Conservation (phyloP, 2,888 invertebrate genomes). For the Drosophila kambysellisi region DNA sequence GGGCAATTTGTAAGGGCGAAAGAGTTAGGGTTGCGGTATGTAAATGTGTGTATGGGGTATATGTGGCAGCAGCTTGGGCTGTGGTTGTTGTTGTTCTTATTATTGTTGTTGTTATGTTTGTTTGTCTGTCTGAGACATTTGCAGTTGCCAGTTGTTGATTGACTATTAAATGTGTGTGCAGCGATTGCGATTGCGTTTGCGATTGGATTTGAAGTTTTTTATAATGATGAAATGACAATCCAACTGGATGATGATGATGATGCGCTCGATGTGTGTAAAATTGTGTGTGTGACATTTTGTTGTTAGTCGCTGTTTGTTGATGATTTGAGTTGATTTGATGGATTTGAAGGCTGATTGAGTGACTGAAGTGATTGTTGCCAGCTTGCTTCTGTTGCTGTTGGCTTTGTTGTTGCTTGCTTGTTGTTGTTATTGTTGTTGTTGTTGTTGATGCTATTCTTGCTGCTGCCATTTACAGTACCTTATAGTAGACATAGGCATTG, state of each 20-base stretch:
- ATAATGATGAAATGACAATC: conserved; percentile 51
- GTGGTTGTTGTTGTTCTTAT: not conserved
- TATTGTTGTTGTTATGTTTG: conserved; percentile 5
- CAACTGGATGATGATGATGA: conserved; percentile 36
- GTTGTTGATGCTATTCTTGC: conserved; percentile 20
- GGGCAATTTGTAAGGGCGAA: conserved; percentile 30
- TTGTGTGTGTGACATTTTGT: conserved; percentile 35
- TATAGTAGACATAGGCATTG: conserved; percentile 85
- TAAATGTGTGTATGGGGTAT: not conserved
- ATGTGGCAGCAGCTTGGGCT: conserved; percentile 4
- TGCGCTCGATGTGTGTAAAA: conserved; percentile 21
- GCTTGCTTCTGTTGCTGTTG: conserved; percentile 35
- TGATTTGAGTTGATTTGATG: conserved; percentile 34
- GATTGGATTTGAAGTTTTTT: conserved; percentile 29
- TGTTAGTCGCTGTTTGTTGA: conserved; percentile 39
- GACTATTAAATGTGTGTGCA: conserved; percentile 29
- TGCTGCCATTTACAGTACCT: conserved; percentile 78
- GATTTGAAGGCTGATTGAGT: conserved; percentile 34
- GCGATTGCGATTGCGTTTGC: conserved; percentile 6
- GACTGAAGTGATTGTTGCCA: conserved; percentile 30
- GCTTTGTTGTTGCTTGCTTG: conserved; percentile 24
- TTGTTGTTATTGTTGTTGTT: conserved; percentile 27
- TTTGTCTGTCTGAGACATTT: conserved; percentile 28
- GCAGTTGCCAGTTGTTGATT: conserved; percentile 35
- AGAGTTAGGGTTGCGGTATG: not conserved